Conservation (phyloP, 2,797 vertebrate genomes). For the Hydrophis major region DNA sequence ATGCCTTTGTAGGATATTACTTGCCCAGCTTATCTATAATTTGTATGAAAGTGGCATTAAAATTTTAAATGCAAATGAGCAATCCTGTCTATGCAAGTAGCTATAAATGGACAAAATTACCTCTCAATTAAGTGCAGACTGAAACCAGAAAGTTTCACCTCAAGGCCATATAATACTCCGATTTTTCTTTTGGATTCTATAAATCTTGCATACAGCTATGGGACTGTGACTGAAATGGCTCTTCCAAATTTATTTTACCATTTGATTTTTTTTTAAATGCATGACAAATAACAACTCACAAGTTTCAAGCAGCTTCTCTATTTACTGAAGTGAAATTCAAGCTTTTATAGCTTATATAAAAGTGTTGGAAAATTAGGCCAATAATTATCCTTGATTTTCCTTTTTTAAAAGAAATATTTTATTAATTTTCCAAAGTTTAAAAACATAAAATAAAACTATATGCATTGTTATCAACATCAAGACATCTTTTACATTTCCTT, state of each 20-base stretch:
- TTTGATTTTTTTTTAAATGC: not conserved
- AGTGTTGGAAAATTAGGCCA: not conserved
- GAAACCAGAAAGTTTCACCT: not conserved
- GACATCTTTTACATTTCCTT: too few species aligned
- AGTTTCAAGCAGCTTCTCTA: not conserved
- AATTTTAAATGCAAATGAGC: not conserved
- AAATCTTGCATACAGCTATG: not conserved
- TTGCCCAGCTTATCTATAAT: not conserved
- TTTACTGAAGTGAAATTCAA: not conserved
- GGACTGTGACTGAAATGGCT: not conserved
- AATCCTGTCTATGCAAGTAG: not conserved
- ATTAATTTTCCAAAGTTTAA: too few species aligned
- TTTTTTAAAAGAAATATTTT: too few species aligned
- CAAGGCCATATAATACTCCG: not conserved
- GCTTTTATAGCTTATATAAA: not conserved
- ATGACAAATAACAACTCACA: not conserved
- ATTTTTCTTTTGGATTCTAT: not conserved
- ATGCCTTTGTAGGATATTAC: not conserved
- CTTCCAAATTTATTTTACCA: not conserved
- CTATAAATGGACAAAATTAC: not conserved
- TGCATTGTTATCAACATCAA: too few species aligned
- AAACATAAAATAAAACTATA: too few species aligned
- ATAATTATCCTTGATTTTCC: not conserved
- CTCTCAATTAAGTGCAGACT: not conserved
- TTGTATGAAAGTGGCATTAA: not conserved